Evolutionary conservation across 2,888 invertebrate species (phyloP), one percentile per base, ranked within the genome.

Genomic region (Heterodera filipjevi): DNA sequence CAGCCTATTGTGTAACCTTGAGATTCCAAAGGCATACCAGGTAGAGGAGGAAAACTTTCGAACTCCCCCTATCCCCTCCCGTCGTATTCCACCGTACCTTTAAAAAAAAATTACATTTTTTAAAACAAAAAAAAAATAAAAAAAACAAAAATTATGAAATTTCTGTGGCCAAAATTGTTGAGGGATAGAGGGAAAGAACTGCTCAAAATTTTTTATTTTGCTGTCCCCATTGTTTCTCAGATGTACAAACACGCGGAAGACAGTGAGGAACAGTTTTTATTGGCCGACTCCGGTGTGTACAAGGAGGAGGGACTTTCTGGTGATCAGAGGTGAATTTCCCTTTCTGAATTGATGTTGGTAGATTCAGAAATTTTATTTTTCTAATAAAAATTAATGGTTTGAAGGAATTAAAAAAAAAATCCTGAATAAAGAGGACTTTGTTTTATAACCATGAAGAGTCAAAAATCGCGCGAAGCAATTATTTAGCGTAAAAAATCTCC

Each of bases 251-350:
- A 77, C 46, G 35, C 46, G 0, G 77, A 66, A 30, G 53, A 30
- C 16, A 71, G 44, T 16, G 66, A 66, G 66, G 77, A 77, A 14
- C 49, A 68, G 35, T 77, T 77, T 32, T 35, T 77, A 19, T 70
- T 77, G 74, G 73, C 77, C 3, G 70, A 66, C n/a, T 77, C 77
- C n/a, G 77, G 53, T 16, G 77, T 68, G 70, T 70, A 77, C 71
- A 66, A 68, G 33, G 46, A 68, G 53, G 71, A 71, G 27, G 46
- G 33, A 71, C 27, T 49, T 49, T 19, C 35, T 10, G 73, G 46
- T 0, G 73, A 73, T 49, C 73, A 73, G 14, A 44, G 73, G 73
- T 73, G n/a, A 53, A 12, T 53, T 1, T 53, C 22, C 22, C 53
- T 6, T 19, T 53, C 22, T 19, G 22, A 22, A 53, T 12, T 5